Evolutionary conservation across 1,140 invertebrate species (phyloP).

Genomic region (Tachypleus tridentatus): DNA sequence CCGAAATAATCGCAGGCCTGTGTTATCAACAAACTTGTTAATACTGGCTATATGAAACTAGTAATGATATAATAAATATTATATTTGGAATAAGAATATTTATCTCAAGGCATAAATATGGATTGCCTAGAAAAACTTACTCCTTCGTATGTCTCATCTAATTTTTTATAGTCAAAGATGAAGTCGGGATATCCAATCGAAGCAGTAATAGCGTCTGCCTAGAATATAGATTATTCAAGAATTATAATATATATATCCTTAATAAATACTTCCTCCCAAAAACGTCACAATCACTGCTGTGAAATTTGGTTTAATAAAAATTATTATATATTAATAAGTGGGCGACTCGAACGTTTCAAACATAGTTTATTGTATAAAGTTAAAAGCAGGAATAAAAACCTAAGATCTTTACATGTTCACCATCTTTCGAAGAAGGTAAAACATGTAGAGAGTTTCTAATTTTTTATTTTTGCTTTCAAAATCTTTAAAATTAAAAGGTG

Average conservation of each 20-base stretch:
- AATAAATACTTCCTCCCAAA: neutral
- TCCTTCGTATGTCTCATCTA: constrained; percentile 70
- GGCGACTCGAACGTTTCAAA: too few species aligned
- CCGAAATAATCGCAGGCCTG: constrained; percentile 18
- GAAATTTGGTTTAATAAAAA: too few species aligned
- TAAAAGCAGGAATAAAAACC: neutral
- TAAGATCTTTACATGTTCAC: too few species aligned
- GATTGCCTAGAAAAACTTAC: constrained; percentile 25
- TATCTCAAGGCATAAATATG: constrained; percentile 1
- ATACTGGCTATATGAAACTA: too few species aligned
- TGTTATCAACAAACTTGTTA: too few species aligned
- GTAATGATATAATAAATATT: too few species aligned
- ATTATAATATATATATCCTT: neutral
- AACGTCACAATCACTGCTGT: too few species aligned
- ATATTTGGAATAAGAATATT: neutral
- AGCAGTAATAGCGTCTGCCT: constrained; percentile 73
- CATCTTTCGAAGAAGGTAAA: too few species aligned
- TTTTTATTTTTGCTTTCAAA: too few species aligned
- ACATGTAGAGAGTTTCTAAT: too few species aligned
- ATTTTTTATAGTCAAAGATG: constrained; percentile 37
- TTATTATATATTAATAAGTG: too few species aligned
- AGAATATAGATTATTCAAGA: constrained; percentile 12
- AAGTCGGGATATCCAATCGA: constrained; percentile 53
- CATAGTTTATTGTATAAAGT: neutral
- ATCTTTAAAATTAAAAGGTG: too few species aligned